Percentiles rank a stretch among this genome's conserved stretches.
These are phyloP conservation scores for Nannoperca australis DNA, from an alignment of 2,797 vertebrate genomes.

Conservation along the genomic window DNA sequence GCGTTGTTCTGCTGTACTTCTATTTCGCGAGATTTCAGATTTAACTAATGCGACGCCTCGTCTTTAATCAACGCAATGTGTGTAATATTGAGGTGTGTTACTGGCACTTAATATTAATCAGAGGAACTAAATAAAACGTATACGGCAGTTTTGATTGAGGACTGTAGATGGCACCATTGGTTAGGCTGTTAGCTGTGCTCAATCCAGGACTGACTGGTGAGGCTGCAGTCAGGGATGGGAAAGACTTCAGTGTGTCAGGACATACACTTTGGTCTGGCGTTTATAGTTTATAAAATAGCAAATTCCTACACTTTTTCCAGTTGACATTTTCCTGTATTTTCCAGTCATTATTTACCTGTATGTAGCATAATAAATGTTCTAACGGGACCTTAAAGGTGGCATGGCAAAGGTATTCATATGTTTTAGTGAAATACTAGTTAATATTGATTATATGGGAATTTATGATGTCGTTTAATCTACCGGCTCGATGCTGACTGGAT, in stretches of 20 bases:
- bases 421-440: not conserved
- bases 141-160: conserved; percentile 31
- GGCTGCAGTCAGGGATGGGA: not conserved
- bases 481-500: not conserved
- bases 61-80: not conserved
- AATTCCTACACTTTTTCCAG: not conserved
- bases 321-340: not conserved
- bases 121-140: not conserved
- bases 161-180: conserved; percentile 83
- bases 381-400: not conserved
- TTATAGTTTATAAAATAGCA: not conserved
- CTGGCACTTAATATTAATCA: not conserved
- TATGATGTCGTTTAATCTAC: not conserved
- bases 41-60: not conserved
- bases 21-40: not conserved
- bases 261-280: not conserved
- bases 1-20: not conserved
- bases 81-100: not conserved
- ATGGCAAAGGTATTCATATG: not conserved
- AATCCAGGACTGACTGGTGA: not conserved
- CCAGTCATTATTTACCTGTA: not conserved
- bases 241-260: not conserved
- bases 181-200: conserved; percentile 28
- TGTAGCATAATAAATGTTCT: not conserved
- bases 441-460: not conserved